phyloP scores from a whole-genome alignment of 2,113 vertebrate genomes.

The Nyctibius bracteatus region DNA sequence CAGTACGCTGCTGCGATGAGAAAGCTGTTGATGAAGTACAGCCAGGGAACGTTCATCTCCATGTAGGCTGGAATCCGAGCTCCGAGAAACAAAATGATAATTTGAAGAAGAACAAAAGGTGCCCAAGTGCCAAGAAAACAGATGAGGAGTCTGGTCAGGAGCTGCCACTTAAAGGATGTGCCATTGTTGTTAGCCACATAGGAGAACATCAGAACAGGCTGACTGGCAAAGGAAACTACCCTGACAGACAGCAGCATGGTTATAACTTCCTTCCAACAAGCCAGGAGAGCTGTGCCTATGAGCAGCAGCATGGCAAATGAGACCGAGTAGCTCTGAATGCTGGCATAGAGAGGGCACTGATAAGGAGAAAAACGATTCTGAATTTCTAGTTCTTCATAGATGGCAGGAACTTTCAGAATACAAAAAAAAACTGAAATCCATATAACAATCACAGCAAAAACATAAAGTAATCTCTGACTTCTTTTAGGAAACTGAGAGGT shows the following conservation, averaged over 20 bases:
- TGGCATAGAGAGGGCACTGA: slow-evolving; percentile 69
- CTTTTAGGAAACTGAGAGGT: background rate
- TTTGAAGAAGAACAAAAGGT: slow-evolving; percentile 75
- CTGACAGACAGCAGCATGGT: slow-evolving; percentile 56
- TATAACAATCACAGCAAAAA: slow-evolving; percentile 28
- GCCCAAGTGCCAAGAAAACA: slow-evolving; percentile 82
- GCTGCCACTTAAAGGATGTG: background rate
- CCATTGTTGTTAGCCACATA: background rate
- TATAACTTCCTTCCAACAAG: slow-evolving; percentile 50
- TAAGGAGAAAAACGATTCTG: background rate
- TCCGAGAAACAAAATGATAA: slow-evolving; percentile 54
- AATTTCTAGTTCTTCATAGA: slow-evolving; percentile 29
- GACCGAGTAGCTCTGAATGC: slow-evolving; percentile 70
- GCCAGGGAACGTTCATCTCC: slow-evolving; percentile 83
- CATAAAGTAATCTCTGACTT: slow-evolving; percentile 46
- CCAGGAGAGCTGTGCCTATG: slow-evolving; percentile 32
- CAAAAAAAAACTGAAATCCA: slow-evolving; percentile 71
- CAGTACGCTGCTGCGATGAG: slow-evolving; percentile 75
- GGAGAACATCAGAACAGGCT: slow-evolving; percentile 62
- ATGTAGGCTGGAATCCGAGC: slow-evolving; percentile 79
- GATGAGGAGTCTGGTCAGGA: slow-evolving; percentile 63
- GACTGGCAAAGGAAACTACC: slow-evolving; percentile 40
- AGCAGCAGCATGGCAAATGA: slow-evolving; percentile 58
- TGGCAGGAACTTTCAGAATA: slow-evolving; percentile 57
- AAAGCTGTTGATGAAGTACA: slow-evolving; percentile 87